Conservation (phyloP, 2,113 vertebrate species). For the Neodon shergylaensis region DNA sequence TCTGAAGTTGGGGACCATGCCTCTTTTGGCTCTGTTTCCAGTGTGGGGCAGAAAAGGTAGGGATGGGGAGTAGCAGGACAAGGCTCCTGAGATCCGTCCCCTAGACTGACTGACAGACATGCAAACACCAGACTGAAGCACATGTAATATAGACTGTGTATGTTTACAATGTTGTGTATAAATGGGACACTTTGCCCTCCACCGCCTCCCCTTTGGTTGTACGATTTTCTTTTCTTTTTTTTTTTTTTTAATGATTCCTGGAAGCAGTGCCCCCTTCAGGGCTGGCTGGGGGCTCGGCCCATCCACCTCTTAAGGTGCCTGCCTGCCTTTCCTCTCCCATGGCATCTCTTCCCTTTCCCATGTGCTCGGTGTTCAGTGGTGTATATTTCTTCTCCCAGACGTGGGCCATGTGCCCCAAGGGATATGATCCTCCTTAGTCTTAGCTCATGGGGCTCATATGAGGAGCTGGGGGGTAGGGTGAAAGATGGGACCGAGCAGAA, state of each 20-base stretch:
- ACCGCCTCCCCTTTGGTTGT: conserved; percentile 80
- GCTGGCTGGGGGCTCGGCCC: conserved; percentile 80
- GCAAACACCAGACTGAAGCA: conserved; percentile 94
- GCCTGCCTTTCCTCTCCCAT: conserved; percentile 43
- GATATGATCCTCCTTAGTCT: conserved; percentile 84
- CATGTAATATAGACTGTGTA: conserved; percentile 99
- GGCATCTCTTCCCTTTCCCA: conserved; percentile 69
- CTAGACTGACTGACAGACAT: conserved; percentile 69
- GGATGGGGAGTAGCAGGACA: neutral
- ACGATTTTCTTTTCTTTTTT: conserved; percentile 85
- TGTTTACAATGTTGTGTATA: conserved; percentile 99
- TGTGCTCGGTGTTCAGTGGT: conserved; percentile 94
- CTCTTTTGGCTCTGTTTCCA: conserved; percentile 63
- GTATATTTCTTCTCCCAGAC: conserved; percentile 94
- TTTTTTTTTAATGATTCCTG: conserved; percentile 82
- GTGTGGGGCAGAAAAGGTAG: conserved; percentile 29
- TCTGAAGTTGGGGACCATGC: conserved; percentile 63
- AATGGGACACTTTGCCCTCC: conserved; percentile 93
- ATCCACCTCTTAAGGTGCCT: conserved; percentile 73
- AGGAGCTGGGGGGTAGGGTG: conserved; percentile 64
- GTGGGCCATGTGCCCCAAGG: conserved; percentile 88
- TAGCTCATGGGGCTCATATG: conserved; percentile 88
- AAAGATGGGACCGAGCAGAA: conserved; percentile 49
- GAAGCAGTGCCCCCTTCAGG: conserved; percentile 61
- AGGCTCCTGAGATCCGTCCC: conserved; percentile 62